Percentiles rank a stretch among this genome's conserved stretches.
phyloP scores from a whole-genome alignment of 2,113 vertebrate genomes.

The Hiodon alosoides region DNA sequence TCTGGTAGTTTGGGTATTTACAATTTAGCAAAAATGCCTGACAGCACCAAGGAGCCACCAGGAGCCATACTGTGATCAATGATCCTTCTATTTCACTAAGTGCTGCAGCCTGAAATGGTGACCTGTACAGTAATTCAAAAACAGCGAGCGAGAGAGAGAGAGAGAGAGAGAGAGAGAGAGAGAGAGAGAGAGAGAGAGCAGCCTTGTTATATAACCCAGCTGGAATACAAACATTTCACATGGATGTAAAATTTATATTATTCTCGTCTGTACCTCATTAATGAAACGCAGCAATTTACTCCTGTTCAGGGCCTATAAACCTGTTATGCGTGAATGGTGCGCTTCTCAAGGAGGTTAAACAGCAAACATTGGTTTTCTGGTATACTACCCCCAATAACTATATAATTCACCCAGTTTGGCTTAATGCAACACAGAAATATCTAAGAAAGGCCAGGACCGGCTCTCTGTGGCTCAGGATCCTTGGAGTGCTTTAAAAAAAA shows the following conservation, averaged over 20 bases:
- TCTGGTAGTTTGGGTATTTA: background rate
- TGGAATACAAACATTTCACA: background rate
- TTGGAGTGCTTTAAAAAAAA: background rate
- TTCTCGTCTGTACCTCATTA: background rate
- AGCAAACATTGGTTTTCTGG: slow-evolving; percentile 12
- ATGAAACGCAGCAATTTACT: background rate
- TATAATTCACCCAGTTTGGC: background rate
- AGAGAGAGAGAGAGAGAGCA: background rate
- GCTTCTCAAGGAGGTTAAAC: slow-evolving; percentile 1
- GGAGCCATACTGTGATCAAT: background rate
- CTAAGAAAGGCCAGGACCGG: background rate
- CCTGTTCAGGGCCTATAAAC: background rate
- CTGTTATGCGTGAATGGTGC: background rate
- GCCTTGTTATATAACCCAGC: background rate
- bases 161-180: too few species aligned
- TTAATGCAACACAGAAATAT: slow-evolving; percentile 7
- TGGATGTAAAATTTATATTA: too few species aligned
- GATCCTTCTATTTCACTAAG: background rate
- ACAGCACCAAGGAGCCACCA: background rate
- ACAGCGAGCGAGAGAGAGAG: too few species aligned
- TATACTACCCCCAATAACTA: background rate
- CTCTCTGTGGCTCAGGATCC: background rate
- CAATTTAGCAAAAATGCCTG: background rate
- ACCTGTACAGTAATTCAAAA: too few species aligned
- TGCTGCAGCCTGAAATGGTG: too few species aligned